Base-by-base conservation (phyloP, 1,140 invertebrate genomes). In the Bombus sibiricus region DNA sequence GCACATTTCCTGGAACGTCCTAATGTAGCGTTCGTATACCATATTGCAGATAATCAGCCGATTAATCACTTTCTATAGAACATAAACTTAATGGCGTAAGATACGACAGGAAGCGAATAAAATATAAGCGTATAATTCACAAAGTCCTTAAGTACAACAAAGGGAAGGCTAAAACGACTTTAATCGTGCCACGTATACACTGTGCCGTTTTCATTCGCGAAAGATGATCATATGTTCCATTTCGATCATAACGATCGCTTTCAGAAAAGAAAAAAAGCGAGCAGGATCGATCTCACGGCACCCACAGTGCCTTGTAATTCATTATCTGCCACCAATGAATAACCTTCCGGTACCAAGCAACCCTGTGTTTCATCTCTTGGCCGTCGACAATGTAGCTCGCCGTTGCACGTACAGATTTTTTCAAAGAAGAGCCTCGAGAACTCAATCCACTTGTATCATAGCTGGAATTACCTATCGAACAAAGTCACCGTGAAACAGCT, bases 221-320 rank as follows among this genome's bases (percentile, higher is more conserved):
- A 91, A 83, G 66, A 86, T n/a, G 66, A 85, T 75, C 79, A 80
- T 62, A n/a, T 79, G 84, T 79, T 88, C 85, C 88, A 83, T 77
- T 87, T 88, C 77, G 75, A 86, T 86, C 81, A 64, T 89, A 91
- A 91, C 83, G 84, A 91, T 86, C 47, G 69, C 68, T 85, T 80
- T 77, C 32, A 73, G 57, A 77, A 80, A 86, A 89, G 74, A 10
- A 64, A 81, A 76, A 88, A 89, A 75, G 72, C 69, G 76, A 43
- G 72, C 69, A 59, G 75, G 73, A 87, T 90, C 71, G 72, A 73
- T 76, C 64, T 85, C 25, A 64, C 71, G 34, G 82, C 84, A 90
- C 5, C 34, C 9, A 39, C 82, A 84, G 90, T 80, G 76, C 78
- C 84, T 79, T 78, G 80, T 89, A 90, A 87, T 91, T 92, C 88